Conservation (phyloP, 1,140 invertebrate species). For the Neodiprion lecontei region DNA sequence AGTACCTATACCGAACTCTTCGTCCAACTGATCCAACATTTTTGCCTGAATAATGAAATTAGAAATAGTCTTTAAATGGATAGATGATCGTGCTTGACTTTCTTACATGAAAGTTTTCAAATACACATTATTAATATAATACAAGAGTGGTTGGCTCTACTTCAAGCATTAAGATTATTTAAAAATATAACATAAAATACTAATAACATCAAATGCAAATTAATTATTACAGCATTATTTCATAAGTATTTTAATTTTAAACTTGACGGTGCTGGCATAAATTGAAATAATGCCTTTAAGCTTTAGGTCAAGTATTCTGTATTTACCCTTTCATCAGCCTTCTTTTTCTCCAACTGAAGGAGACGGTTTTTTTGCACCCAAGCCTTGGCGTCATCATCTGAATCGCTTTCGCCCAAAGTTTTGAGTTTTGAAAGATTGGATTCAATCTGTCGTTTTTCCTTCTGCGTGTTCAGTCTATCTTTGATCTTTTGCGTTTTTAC, state of each 20-base stretch:
- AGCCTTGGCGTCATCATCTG: slow-evolving; percentile 72
- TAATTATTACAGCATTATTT: too few species aligned
- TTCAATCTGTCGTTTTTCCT: slow-evolving; percentile 84
- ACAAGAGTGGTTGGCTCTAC: not conserved
- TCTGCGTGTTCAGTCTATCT: slow-evolving; percentile 77
- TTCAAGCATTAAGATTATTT: too few species aligned
- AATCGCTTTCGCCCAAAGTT: slow-evolving; percentile 76
- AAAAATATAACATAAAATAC: too few species aligned
- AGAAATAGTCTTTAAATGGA: slow-evolving; percentile 8
- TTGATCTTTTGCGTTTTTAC: slow-evolving; percentile 82
- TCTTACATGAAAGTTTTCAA: not conserved
- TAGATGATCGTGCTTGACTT: not conserved
- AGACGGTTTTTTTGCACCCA: slow-evolving; percentile 88
- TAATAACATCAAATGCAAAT: too few species aligned
- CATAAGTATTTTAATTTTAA: slow-evolving; percentile 22
- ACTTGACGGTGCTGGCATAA: slow-evolving; percentile 18
- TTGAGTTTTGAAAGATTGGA: slow-evolving; percentile 65
- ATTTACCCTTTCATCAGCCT: slow-evolving; percentile 85
- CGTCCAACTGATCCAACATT: slow-evolving; percentile 93
- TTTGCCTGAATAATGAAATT: slow-evolving; percentile 73
- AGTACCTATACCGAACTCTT: slow-evolving; percentile 89
- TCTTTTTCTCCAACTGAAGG: slow-evolving; percentile 80
- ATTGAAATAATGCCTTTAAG: slow-evolving; percentile 17
- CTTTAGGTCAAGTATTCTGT: slow-evolving; percentile 15
- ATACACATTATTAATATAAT: not conserved